Evolutionary conservation across 1,140 invertebrate species (phyloP).

Genomic region (Bombus pascuorum): DNA sequence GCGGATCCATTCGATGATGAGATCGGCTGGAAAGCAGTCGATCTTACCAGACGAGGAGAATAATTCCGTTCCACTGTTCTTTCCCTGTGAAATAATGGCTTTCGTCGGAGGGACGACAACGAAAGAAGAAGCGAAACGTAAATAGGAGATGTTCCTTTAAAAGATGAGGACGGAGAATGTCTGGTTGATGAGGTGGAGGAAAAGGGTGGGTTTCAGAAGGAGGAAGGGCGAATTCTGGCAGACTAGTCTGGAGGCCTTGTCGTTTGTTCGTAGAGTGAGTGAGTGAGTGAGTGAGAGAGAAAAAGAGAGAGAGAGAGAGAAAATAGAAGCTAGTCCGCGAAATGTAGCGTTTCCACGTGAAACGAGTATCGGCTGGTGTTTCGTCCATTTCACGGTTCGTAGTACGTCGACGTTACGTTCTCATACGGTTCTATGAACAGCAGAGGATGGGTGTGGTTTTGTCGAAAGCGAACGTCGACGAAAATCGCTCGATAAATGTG

Average conservation of each 20-base stretch:
- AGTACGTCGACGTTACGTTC: constrained; percentile 22
- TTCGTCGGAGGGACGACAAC: neutral
- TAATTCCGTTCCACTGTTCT: constrained; percentile 37
- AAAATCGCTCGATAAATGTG: constrained; percentile 23
- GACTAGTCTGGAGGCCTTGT: constrained; percentile 5
- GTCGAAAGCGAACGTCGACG: constrained; percentile 27
- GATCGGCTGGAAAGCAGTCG: constrained; percentile 48
- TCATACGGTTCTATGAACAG: neutral
- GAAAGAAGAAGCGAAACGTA: neutral
- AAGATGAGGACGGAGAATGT: neutral
- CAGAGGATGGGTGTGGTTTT: neutral
- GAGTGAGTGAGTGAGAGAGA: neutral
- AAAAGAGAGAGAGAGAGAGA: neutral
- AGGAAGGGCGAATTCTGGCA: neutral
- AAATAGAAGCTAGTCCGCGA: constrained; percentile 13
- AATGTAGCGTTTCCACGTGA: constrained; percentile 40
- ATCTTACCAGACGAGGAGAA: constrained; percentile 35
- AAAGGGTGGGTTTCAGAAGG: neutral
- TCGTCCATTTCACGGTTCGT: constrained; percentile 54
- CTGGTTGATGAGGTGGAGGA: neutral
- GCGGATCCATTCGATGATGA: constrained; percentile 52
- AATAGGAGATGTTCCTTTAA: neutral
- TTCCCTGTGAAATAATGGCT: constrained; percentile 36
- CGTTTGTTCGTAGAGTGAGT: constrained; percentile 21
- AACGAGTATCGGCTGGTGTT: constrained; percentile 37